These are phyloP conservation scores for Xiphydria camelus DNA, from an alignment of 2,888 invertebrate species.

Conservation along the genomic window DNA sequence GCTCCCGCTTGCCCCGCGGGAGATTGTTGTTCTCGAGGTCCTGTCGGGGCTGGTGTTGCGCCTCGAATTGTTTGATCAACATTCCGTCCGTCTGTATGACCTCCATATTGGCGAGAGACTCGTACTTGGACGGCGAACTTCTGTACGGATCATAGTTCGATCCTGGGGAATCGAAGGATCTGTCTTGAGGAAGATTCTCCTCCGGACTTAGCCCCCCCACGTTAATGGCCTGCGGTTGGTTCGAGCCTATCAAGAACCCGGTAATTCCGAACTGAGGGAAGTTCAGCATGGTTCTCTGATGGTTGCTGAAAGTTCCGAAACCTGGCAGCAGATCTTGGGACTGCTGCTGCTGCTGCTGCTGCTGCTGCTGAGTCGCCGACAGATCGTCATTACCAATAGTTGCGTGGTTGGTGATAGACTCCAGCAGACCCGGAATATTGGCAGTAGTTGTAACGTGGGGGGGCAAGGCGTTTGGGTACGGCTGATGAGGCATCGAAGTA, in stretches of 20 bases:
- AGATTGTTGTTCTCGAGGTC: conserved; percentile 45
- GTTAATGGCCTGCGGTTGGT: conserved; percentile 68
- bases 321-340: conserved; percentile 40
- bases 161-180: conserved; percentile 50
- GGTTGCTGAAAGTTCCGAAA: conserved; percentile 49
- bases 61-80: conserved; percentile 26
- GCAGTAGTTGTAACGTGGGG: conserved; percentile 79
- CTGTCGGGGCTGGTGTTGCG: conserved; percentile 12
- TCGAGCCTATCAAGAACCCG: conserved; percentile 62
- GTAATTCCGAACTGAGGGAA: conserved; percentile 66
- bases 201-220: conserved; percentile 77
- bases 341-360: conserved; percentile 30
- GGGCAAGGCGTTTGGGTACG: conserved; percentile 86
- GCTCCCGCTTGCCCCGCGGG: conserved; percentile 18
- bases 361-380: conserved; percentile 58
- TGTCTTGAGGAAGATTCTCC: conserved; percentile 61
- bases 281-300: conserved; percentile 65
- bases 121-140: conserved; percentile 40
- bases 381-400: conserved; percentile 80
- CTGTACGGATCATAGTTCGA: conserved; percentile 36
- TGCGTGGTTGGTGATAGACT: conserved; percentile 62
- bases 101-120: conserved; percentile 32
- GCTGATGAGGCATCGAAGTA: conserved; percentile 56
- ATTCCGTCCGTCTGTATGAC: conserved; percentile 28
- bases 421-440: conserved; percentile 56